Conservation (phyloP, 2,888 invertebrate genomes). For the Ormyrus thymus region DNA sequence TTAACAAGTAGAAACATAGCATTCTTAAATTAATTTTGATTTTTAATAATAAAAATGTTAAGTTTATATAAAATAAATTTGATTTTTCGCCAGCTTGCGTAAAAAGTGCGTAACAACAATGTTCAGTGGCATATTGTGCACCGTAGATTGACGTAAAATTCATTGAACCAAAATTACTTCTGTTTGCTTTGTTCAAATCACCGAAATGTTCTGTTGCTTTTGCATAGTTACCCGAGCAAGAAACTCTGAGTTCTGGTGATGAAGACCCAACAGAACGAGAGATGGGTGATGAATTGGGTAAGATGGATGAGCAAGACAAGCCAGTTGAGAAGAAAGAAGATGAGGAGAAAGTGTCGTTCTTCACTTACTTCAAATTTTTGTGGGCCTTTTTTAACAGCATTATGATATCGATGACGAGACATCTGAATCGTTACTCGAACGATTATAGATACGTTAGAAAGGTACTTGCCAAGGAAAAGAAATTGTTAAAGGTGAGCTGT, state of each 20-base stretch:
- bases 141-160: constrained; percentile 36
- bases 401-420: constrained; percentile 87
- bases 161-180: not conserved
- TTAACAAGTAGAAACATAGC: not conserved
- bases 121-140: constrained; percentile 41
- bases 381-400: constrained; percentile 86
- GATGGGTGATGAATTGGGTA: constrained; percentile 65
- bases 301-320: constrained; percentile 69
- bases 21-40: constrained; percentile 10
- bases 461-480: constrained; percentile 92
- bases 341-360: constrained; percentile 76
- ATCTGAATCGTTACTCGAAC: constrained; percentile 90
- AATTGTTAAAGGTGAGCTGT: constrained; percentile 84
- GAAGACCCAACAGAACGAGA: constrained; percentile 54
- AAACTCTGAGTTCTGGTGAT: constrained; percentile 57
- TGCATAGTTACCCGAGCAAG: constrained; percentile 41
- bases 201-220: not conserved
- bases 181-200: no score
- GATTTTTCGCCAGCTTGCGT: constrained; percentile 29
- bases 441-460: constrained; percentile 97
- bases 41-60: not conserved
- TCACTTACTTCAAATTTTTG: constrained; percentile 78
- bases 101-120: constrained; percentile 26
- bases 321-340: constrained; percentile 58
- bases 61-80: constrained; percentile 1